phyloP scores from a whole-genome alignment of 2,113 vertebrate species.

The Syrrhaptes paradoxus region DNA sequence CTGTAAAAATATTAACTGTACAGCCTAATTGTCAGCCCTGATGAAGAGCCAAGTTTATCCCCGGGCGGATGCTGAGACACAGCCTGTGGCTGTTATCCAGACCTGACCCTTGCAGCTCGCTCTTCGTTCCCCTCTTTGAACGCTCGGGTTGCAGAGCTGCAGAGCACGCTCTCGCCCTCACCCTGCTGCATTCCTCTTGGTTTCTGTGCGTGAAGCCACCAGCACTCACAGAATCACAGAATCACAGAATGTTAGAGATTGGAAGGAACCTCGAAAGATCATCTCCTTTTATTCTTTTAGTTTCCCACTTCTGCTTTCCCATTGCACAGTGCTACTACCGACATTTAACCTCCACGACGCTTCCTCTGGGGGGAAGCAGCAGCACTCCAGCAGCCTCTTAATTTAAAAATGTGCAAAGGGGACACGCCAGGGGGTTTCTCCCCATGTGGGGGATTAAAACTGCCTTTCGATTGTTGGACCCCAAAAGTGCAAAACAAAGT shows the following conservation, averaged over 20 bases:
- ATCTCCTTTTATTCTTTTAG: neutral
- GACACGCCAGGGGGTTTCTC: neutral
- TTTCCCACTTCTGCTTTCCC: neutral
- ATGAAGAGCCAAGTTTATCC: slow-evolving; percentile 71
- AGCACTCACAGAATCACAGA: neutral
- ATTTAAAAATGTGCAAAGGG: neutral
- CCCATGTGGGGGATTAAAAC: neutral
- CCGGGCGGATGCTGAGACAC: slow-evolving; percentile 64
- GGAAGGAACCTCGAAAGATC: too few species aligned
- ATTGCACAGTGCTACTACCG: neutral
- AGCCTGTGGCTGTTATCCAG: slow-evolving; percentile 66
- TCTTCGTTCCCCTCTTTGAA: slow-evolving; percentile 39
- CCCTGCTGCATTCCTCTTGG: neutral
- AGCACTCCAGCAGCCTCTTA: neutral
- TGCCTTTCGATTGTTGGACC: neutral
- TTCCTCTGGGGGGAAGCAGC: neutral
- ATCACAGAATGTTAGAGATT: too few species aligned
- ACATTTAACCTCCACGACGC: neutral
- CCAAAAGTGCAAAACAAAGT: neutral
- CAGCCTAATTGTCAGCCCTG: slow-evolving; percentile 79
- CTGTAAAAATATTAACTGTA: slow-evolving; percentile 86
- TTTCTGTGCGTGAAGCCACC: neutral
- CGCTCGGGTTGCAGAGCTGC: neutral
- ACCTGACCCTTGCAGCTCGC: slow-evolving; percentile 65
- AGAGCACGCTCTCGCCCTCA: neutral